Conservation (phyloP, 2,113 vertebrate genomes). For the Phalacrocorax carbo region DNA sequence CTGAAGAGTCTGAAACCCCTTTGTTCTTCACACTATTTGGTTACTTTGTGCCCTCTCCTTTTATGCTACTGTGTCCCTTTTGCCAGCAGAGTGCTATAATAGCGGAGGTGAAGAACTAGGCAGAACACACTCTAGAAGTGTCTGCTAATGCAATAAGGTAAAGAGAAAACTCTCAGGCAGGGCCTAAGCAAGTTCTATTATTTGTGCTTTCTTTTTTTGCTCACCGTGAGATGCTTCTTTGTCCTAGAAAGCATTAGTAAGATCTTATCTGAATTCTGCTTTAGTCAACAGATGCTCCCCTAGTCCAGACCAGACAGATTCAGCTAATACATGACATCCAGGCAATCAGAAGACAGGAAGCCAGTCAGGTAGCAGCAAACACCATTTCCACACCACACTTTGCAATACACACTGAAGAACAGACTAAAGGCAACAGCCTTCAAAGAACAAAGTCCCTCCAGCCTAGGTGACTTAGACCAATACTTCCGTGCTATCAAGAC, state of each 20-base stretch:
- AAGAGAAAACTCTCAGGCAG: neutral
- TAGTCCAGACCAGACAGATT: neutral
- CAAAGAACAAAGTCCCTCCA: neutral
- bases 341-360: neutral
- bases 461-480: neutral
- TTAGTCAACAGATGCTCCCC: neutral
- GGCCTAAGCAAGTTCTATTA: neutral
- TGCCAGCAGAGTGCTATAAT: neutral
- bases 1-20: neutral
- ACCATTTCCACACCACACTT: neutral
- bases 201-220: neutral
- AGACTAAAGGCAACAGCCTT: neutral
- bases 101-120: neutral
- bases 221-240: neutral
- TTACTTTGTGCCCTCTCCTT: neutral
- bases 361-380: neutral
- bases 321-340: rapidly evolving
- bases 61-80: neutral
- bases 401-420: neutral
- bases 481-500: neutral
- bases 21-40: neutral
- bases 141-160: neutral
- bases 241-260: neutral
- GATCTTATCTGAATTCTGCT: neutral
- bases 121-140: neutral